These are phyloP conservation scores for Thera obeliscata DNA, from an alignment of 2,888 invertebrate genomes.

Conservation along the genomic window DNA sequence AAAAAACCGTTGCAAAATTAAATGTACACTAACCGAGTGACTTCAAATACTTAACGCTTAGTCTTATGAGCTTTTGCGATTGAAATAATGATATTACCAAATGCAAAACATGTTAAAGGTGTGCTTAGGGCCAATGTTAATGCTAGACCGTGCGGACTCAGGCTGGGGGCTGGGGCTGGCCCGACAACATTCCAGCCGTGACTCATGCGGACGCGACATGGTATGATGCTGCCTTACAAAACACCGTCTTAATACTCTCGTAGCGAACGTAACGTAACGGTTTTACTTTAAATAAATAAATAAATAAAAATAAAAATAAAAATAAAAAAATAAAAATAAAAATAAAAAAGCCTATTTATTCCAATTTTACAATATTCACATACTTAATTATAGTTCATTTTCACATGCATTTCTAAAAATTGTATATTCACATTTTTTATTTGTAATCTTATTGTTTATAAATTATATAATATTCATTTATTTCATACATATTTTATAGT, in stretches of 20 bases:
- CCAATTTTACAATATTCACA: no score
- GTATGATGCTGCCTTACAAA: conserved; percentile 17
- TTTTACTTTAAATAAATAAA: no score
- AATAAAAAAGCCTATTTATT: no score
- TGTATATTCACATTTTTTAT: no score
- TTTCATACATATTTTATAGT: no score
- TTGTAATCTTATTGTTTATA: no score
- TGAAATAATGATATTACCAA: background rate
- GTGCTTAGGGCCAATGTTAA: conserved; percentile 9
- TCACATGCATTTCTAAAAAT: no score
- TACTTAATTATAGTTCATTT: no score
- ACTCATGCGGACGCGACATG: conserved; percentile 49
- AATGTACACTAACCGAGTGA: background rate
- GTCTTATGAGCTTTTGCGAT: background rate
- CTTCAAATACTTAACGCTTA: background rate
- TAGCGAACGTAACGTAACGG: no score
- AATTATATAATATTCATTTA: no score
- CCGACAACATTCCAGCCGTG: conserved; percentile 68
- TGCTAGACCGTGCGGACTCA: conserved; percentile 27
- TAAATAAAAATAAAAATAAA: no score
- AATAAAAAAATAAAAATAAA: no score
- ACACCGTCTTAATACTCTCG: background rate
- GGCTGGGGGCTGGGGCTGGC: conserved; percentile 33
- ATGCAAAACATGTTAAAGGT: background rate
- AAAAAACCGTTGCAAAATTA: background rate